A percentile compares a stretch with the other conserved stretches of the same genome.
Conservation (phyloP, 2,797 vertebrate genomes). For the Cuniculus paca region DNA sequence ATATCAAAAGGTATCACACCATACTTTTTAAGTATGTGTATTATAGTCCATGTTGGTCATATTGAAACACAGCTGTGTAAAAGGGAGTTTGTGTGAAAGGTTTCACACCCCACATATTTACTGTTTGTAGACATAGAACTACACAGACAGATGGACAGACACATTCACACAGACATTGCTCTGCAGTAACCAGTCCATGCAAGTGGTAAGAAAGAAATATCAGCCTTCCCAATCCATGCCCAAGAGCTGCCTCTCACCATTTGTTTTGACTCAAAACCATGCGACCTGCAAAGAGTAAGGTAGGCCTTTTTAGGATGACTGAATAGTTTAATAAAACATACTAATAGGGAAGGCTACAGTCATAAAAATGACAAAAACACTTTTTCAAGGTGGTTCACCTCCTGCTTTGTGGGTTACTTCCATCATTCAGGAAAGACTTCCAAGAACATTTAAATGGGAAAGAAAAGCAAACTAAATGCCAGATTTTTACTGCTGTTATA, state of each 20-base stretch:
- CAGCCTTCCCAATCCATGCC: background rate
- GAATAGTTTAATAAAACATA: constrained; percentile 71
- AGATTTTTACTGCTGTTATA: constrained; percentile 47
- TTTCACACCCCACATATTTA: background rate
- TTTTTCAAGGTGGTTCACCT: constrained; percentile 52
- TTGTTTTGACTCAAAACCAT: background rate
- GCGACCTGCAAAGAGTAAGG: background rate
- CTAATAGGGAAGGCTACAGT: constrained; percentile 58
- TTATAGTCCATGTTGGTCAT: background rate
- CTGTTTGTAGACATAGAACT: background rate
- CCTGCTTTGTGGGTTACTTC: constrained; percentile 54
- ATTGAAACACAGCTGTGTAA: background rate
- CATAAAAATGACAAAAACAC: constrained; percentile 73
- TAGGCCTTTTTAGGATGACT: constrained; percentile 36
- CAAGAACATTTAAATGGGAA: constrained; percentile 67
- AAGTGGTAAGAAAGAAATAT: background rate
- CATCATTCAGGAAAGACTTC: constrained; percentile 47
- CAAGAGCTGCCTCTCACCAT: background rate
- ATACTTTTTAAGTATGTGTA: background rate
- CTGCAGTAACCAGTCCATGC: background rate
- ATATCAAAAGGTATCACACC: background rate
- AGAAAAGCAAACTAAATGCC: constrained; percentile 20
- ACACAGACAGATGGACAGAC: background rate
- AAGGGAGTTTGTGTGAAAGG: background rate
- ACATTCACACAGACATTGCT: background rate